These are phyloP conservation scores for Amitus sp. DNA, from an alignment of 2,888 invertebrate species.

Conservation along the genomic window DNA sequence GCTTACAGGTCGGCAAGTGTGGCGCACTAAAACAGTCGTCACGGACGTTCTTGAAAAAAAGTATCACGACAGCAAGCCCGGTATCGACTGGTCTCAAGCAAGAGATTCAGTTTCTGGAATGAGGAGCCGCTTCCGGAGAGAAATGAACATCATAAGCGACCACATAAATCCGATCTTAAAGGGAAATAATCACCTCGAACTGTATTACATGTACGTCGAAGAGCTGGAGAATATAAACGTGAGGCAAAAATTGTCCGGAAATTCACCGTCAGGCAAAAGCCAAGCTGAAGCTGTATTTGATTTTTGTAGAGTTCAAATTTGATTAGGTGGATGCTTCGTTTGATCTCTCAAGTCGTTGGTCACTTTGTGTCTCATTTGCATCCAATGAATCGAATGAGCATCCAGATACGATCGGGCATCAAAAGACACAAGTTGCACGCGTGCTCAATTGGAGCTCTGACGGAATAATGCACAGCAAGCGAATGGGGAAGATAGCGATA, in stretches of 20 bases:
- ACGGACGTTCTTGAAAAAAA: background rate
- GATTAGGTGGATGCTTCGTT: background rate
- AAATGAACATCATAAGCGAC: background rate
- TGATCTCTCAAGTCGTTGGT: background rate
- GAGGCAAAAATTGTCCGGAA: background rate
- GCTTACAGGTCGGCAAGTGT: background rate
- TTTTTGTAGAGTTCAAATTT: background rate
- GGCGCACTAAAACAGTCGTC: background rate
- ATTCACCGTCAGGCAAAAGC: too few species aligned
- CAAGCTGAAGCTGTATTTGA: too few species aligned
- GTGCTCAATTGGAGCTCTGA: background rate
- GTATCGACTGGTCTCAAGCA: background rate
- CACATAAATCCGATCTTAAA: background rate
- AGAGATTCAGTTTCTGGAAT: background rate
- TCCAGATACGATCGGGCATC: background rate
- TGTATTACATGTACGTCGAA: conserved; percentile 17
- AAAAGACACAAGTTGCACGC: background rate
- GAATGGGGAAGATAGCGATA: background rate
- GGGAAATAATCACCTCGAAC: background rate
- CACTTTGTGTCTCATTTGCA: background rate
- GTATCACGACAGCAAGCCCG: background rate
- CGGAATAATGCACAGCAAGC: background rate
- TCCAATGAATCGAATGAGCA: background rate
- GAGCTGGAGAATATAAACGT: background rate
- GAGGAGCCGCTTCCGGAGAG: conserved; percentile 7